A percentile compares a stretch with the other conserved stretches of the same genome.
Evolutionary conservation across 2,888 invertebrate genomes (phyloP).

Genomic region (Hypercompe scribonia): DNA sequence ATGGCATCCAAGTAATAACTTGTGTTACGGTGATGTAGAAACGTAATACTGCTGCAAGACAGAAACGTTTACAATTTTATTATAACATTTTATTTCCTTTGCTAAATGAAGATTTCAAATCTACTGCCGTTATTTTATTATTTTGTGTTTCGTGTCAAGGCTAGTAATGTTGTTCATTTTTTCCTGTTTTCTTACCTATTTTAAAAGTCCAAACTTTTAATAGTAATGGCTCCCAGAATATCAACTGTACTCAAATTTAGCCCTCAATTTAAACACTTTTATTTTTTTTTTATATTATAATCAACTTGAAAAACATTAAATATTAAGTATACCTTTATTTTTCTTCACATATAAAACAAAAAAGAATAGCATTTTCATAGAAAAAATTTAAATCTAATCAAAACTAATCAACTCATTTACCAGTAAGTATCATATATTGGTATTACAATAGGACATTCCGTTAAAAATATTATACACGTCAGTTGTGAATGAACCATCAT

Average conservation of each 20-base stretch:
- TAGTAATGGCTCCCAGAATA: neutral
- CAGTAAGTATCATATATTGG: too few relatives aligned
- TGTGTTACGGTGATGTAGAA: neutral
- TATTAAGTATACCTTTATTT: too few relatives aligned
- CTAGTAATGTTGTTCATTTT: neutral
- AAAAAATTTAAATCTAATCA: too few relatives aligned
- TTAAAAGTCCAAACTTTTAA: too few relatives aligned
- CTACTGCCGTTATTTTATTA: neutral
- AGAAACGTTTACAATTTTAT: neutral
- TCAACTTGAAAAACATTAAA: too few relatives aligned
- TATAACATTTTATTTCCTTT: neutral
- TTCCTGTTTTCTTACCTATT: too few relatives aligned
- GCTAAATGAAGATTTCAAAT: neutral
- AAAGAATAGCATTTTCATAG: too few relatives aligned
- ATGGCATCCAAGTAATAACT: neutral
- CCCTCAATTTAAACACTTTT: neutral
- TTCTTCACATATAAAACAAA: too few relatives aligned
- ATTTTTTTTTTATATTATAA: too few relatives aligned
- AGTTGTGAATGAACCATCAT: neutral
- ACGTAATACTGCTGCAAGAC: neutral
- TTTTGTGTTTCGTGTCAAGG: neutral
- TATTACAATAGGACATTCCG: neutral
- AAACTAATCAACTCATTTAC: too few relatives aligned
- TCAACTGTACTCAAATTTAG: neutral
- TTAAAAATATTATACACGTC: neutral